Evolutionary conservation across 2,797 vertebrate species (phyloP), one percentile per base, ranked within the genome.

Genomic region (Nothura maculosa): DNA sequence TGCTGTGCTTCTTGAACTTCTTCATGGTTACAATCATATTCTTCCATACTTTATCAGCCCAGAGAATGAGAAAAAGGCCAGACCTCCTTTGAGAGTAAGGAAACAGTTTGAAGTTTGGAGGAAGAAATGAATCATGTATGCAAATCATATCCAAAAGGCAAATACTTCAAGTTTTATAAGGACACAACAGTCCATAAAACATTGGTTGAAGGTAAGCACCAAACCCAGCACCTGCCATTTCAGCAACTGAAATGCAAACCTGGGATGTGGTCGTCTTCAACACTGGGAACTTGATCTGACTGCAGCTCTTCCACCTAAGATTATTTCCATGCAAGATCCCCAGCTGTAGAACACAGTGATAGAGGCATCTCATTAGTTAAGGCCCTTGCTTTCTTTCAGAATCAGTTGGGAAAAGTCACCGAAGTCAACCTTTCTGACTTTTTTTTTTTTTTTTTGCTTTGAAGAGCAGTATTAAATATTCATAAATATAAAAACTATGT

Each of bases 1-100:
- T 94, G 89, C 95, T 97, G 97, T 97, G 97, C 91, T 96, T 97
- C 96, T 89, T 60, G 47, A 78, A 69, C 34, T 64, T 92, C 85
- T 81, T 76, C 38, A 58, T 25, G 70, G 38, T 64, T 62, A 52
- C 20, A 85, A 38, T 47, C 15, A 15, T 22, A 55, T 58, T 87
- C 69, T 75, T 85, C 87, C 78, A 67, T 60, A 79, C 47, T 21
- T 62, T 75, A 76, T 74, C 48, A 80, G 74, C 74, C 83, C 89
- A 63, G 4, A 72, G 87, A 66, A 87, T 13, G 61, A 92, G 68
- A 58, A 57, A 89, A 76, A 95, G 38, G 38, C 74, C 74, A 78
- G 64, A 90, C n/a, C 34, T 32, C 20, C 69, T 92, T 60, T 22
- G 50, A 84, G 81, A 89, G 64, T 30, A 81, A 90, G 77, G 90